Base-by-base conservation (phyloP, 1,140 invertebrate species). In the Atta colombica region DNA sequence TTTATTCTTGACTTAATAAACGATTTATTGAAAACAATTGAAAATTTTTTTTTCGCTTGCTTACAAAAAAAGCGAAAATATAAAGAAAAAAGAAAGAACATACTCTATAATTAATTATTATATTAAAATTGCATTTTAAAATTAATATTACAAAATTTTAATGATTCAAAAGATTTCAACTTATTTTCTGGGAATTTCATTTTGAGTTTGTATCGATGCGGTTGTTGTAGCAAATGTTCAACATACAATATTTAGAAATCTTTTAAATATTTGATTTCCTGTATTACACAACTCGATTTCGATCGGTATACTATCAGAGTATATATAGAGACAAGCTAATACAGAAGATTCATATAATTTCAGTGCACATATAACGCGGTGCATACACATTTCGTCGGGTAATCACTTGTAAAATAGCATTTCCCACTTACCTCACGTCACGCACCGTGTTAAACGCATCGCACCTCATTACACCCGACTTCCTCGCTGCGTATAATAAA, bases 321-420 rank as follows among this genome's bases (percentile, higher is more conserved):
- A 3, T 6, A 3, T 6, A 21, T 21, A 21, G 21, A 68, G 39
- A 16, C 31, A 60, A 14, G 49, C 21, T 14, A 21, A 45, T n/a
- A 28, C 3, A 49, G 16, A 45, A 45, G 53, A 65, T 53, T 66
- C 77, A 35, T n/a, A 14, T 21, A 71, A 69, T 80, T 61, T 68
- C 16, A 55, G 39, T 7, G 65, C 35, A 71, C n/a, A 12, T 8
- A 58, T 49, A 35, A 35, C 31, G 28, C 35, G 3, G 35, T 45
- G 18, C 53, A 12, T 58, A 28, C 8, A 61, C 58, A 82, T 82
- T 74, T 60, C 68, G 18, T 12, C 35, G 68, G 60, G 55, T 82
- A 82, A 82, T 74, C 68, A 60, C 55, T 49, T 82, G 71, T 12
- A 82, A 60, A 82, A 82, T 60, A 49, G 55, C 80, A 39, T 82